phyloP scores from a whole-genome alignment of 2,888 invertebrate genomes.

The Eudemis profundana region DNA sequence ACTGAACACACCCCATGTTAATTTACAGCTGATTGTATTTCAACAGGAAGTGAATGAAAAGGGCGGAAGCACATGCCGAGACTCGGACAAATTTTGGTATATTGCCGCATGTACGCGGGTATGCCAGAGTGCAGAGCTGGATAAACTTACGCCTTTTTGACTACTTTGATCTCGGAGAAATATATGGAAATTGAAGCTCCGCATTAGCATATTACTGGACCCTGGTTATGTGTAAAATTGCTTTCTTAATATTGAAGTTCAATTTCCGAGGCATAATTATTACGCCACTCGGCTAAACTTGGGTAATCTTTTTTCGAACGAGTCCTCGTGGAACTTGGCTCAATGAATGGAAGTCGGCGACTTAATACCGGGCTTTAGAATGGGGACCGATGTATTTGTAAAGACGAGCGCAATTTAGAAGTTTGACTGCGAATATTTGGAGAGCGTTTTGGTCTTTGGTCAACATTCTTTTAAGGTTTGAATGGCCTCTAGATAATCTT shows the following conservation, averaged over 20 bases:
- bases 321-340: conserved; percentile 24
- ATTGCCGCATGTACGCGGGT: neutral
- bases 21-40: neutral
- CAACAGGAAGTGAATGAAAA: conserved; percentile 5
- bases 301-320: conserved; percentile 20
- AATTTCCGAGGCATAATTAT: conserved; percentile 39
- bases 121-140: neutral
- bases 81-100: conserved; percentile 11
- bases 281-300: conserved; percentile 24
- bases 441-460: neutral
- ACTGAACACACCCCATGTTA: no score
- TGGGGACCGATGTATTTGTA: conserved; percentile 14
- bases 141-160: conserved; percentile 37
- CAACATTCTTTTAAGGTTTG: neutral
- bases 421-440: conserved; percentile 3
- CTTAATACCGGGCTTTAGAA: conserved; percentile 27
- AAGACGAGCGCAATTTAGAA: conserved; percentile 19
- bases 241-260: conserved; percentile 30
- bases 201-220: conserved; percentile 38
- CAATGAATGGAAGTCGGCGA: conserved; percentile 20
- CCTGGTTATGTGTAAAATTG: conserved; percentile 19
- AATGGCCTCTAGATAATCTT: conserved; percentile 10
- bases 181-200: conserved; percentile 44
- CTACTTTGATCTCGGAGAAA: conserved; percentile 45
- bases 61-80: neutral